Base-by-base conservation (phyloP, 2,113 vertebrate genomes). In the Spea bombifrons region DNA sequence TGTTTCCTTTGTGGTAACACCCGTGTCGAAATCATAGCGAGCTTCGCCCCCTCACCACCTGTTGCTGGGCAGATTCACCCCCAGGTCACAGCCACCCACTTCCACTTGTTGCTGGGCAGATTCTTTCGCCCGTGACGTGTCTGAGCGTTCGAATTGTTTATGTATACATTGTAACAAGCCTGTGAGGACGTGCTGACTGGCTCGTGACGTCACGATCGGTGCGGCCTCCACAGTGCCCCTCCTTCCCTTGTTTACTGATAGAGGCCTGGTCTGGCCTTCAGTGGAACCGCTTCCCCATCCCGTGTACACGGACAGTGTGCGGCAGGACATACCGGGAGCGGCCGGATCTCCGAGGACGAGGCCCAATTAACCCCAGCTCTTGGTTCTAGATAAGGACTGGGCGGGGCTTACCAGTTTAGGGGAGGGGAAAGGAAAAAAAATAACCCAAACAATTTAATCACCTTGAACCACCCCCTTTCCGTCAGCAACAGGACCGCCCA, bases 241-340 rank as follows among this genome's bases (percentile, higher is more conserved):
- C 16, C 53, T 61, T n/a, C 17, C 46, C 68, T 79, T 86, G 86
- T 87, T 87, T 87, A 85, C 86, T 78, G 83, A 53, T 78, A 17
- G 46, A 16, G 69, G 50, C 30, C 59, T 63, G 43, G 66, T 8
- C 15, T 3, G 30, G 30, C 30, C 30, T 30, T 17, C 44, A 61
- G 7, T 49, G 59, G 71, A 46, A 15, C 3, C 2, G 57, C 12
- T 65, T 17, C 48, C 16, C 50, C 74, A 7, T 48, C 12, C 52
- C 5, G n/a, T 63, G 47, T 71, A 45, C 55, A 15, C 10, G 59
- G 70, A 12, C 59, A 44, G 76, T n/a, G 45, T 17, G 55, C 61
- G n/a, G 12, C 59, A 10, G 49, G 69, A 30, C n/a, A n/a, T 9
- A 15, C 5, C 5, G 3, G 13, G 5, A 3, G 13, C 13, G 49